Base-by-base conservation (phyloP, 2,888 invertebrate genomes). In the Phorcus lineatus region DNA sequence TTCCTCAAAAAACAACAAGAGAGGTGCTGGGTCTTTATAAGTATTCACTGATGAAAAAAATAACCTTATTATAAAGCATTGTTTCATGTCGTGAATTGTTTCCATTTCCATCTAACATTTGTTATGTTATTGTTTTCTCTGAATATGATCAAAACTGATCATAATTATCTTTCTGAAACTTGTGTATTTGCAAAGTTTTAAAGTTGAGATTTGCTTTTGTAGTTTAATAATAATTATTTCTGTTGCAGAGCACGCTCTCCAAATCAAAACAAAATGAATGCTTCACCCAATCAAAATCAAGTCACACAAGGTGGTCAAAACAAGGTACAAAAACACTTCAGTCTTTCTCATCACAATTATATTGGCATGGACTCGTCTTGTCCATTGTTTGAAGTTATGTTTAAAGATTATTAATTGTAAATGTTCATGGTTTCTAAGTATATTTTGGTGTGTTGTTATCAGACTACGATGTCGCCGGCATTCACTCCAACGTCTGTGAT, bases 401-500 rank as follows among this genome's bases (percentile, higher is more conserved):
- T n/a, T n/a, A n/a, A n/a, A n/a, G n/a, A n/a, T n/a, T n/a, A n/a
- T n/a, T n/a, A n/a, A n/a, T n/a, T 11, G 9, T 13, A 4, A 47
- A 13, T 28, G 9, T 67, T n/a, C 31, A 28, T 31, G 31, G 7
- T 28, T n/a, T 31, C n/a, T 67, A 7, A 24, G 2, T 6, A 22
- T 67, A n/a, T 11, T 0, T 4, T 67, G 24, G 17, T n/a, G 7
- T 36, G 36, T n/a, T 67, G 22, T 67, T 28, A 31, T 17, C 82
- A 90, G 89, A 83, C 88, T 54, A 86, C 88, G 66, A 88, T 90
- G 47, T 95, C 96, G 17, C 95, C 97, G 88, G 96, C 97, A 28
- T 98, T 98, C 94, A 98, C 97, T 0, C 98, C 98, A 81, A 98
- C 98, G 47, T 97, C 98, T 83, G 98, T 98, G 83, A 94, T 98